phyloP scores from a whole-genome alignment of 1,140 invertebrate species.

The Sarcophaga peregrina region DNA sequence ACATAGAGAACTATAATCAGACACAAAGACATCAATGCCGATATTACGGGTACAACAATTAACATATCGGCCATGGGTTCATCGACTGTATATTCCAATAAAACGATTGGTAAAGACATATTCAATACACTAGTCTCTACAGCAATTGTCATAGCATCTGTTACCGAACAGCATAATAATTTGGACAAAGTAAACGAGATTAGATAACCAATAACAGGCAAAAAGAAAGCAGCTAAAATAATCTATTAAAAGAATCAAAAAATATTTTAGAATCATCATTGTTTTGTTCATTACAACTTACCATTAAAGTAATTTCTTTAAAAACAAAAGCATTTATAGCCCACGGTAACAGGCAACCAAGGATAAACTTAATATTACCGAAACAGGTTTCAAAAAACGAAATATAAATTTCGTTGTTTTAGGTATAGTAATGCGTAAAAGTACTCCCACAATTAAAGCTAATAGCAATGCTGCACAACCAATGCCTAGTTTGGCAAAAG shows the following conservation, averaged over 20 bases:
- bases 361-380: conserved; percentile 51
- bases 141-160: conserved; percentile 52
- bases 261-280: not conserved
- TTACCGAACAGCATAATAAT: conserved; percentile 50
- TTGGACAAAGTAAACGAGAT: conserved; percentile 49
- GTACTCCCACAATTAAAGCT: conserved; percentile 49
- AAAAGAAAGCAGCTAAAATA: conserved; percentile 48
- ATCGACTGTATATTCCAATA: conserved; percentile 52
- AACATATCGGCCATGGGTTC: conserved; percentile 52
- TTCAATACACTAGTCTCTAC: conserved; percentile 55
- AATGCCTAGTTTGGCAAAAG: conserved; percentile 48
- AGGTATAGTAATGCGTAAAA: conserved; percentile 50
- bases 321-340: conserved; percentile 53
- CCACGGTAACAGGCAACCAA: conserved; percentile 53
- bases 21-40: conserved; percentile 49
- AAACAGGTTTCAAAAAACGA: conserved; percentile 54
- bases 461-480: conserved; percentile 49
- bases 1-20: conserved; percentile 49
- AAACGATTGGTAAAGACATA: conserved; percentile 54
- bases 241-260: conserved; percentile 41
- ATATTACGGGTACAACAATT: conserved; percentile 52
- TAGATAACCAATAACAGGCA: conserved; percentile 51
- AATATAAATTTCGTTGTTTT: conserved; percentile 52
- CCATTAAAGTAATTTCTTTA: conserved; percentile 50
- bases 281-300: conserved; percentile 27